Evolutionary conservation across 30 jellyfish, hydroid and myxozoan species (phyloP).

Genomic region (Aurelia aurita): DNA sequence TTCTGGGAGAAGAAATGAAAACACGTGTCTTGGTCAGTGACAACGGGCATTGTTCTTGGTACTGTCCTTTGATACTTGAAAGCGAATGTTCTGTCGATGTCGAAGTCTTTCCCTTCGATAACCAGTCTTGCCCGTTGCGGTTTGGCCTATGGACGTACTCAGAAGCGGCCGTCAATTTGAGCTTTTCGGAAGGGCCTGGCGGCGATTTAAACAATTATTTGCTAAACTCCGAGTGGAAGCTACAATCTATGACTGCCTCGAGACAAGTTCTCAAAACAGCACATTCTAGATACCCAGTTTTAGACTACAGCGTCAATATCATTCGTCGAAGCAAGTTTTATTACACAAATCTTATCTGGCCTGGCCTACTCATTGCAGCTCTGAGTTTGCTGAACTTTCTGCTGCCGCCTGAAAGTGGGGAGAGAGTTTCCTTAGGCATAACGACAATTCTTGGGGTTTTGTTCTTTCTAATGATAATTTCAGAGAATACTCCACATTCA

Average conservation of each 20-base stretch:
- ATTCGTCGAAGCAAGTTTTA: conserved; percentile 15
- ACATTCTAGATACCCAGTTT: conserved; percentile 1
- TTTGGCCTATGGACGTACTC: conserved; percentile 28
- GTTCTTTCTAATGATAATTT: neutral
- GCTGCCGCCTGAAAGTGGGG: conserved; percentile 31
- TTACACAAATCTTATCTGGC: conserved; percentile 7
- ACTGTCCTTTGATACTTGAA: conserved; percentile 3
- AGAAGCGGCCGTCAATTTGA: no score
- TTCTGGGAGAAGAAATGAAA: conserved; percentile 13
- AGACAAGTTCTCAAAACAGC: no score
- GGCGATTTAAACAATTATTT: no score
- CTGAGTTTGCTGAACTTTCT: neutral
- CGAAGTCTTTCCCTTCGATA: conserved; percentile 16
- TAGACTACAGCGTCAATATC: neutral
- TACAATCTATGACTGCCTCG: no score
- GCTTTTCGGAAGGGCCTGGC: no score
- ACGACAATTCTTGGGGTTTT: conserved; percentile 8
- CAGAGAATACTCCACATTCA: conserved; percentile 12
- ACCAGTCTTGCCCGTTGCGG: conserved; percentile 16
- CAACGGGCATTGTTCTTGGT: conserved; percentile 23
- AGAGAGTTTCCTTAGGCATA: conserved; percentile 15
- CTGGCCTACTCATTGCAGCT: conserved; percentile 19
- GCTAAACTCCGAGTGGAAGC: no score
- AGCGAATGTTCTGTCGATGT: conserved; percentile 31
- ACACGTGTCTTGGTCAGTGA: conserved; percentile 10